Evolutionary conservation across 2,888 invertebrate species (phyloP).

Genomic region (Napeogenes sylphis): DNA sequence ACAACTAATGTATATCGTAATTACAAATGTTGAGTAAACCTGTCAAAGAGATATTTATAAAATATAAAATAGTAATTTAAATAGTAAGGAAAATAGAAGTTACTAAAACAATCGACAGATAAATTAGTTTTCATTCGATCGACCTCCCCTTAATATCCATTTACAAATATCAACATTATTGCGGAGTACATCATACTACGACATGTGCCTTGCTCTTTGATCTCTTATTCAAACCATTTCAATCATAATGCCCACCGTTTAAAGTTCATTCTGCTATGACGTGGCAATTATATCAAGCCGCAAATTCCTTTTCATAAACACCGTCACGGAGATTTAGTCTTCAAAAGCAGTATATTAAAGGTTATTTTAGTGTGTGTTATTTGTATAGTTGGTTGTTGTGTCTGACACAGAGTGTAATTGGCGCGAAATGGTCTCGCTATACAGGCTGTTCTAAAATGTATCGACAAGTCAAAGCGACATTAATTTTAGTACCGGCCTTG

Average conservation of each 20-base stretch:
- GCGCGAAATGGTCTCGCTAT: conserved; percentile 66
- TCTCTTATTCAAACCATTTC: conserved; percentile 40
- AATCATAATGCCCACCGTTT: conserved; percentile 16
- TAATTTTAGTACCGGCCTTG: too few species aligned
- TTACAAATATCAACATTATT: conserved; percentile 62
- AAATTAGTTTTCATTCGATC: background rate
- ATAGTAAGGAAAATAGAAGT: too few species aligned
- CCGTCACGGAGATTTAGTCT: conserved; percentile 30
- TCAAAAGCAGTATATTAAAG: conserved; percentile 34
- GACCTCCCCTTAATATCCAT: conserved; percentile 56
- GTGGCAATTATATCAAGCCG: conserved; percentile 35
- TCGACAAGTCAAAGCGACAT: conserved; percentile 6
- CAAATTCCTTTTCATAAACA: background rate
- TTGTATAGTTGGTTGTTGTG: conserved; percentile 47
- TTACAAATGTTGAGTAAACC: too few species aligned
- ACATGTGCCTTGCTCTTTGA: conserved; percentile 59
- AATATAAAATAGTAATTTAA: too few species aligned
- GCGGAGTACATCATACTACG: conserved; percentile 63
- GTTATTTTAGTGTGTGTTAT: conserved; percentile 31
- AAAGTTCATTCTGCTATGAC: conserved; percentile 45
- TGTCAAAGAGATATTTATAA: too few species aligned
- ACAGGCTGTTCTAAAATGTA: conserved; percentile 43
- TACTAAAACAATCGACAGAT: too few species aligned
- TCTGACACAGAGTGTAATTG: conserved; percentile 71
- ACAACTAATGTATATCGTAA: too few species aligned